Evolutionary conservation across 2,888 invertebrate species (phyloP), one percentile per base, ranked within the genome.

Genomic region (Lithodes maja): DNA sequence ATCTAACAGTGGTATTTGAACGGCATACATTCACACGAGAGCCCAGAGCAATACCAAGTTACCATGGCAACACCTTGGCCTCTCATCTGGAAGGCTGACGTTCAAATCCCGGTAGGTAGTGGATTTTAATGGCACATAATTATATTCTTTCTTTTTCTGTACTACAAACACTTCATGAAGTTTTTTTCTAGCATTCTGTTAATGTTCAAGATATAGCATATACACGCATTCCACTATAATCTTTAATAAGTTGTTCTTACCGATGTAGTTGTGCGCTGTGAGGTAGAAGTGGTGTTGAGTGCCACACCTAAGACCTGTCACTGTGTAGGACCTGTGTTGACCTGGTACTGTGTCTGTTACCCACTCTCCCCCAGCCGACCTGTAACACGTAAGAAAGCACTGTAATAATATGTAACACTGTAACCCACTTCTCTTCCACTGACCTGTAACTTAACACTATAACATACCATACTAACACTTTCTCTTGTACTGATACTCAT

Each of bases 211-310:
- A 33, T 33, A 33, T 33, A 33, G 33, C 61, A 61, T 12, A 61
- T 12, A 61, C 61, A 12, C 61, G 12, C 61, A 61, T 7, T 7
- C 12, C 61, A 61, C 12, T 61, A 61, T 7, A 61, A 5, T 61
- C 7, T 61, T 7, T 12, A 61, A 7, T 61, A 61, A 61, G 61
- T 5, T 61, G 61, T 61, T 33, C 89, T 61, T 52, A 91, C 91
- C 91, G 3, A 91, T 91, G 50, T 85, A 82, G 84, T 92, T 90
- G 81, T 85, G 85, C 1, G 90, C 90, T 0, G 86, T 87, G 69
- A 92, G 85, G 52, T 87, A 87, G 74, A 92, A 90, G 74, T 89
- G 87, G 78, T 92, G 90, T 0, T 79, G 77, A 0, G 90, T 90
- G n/a, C 91, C 91, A 54, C 91, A 92, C 12, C 86, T 77, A 17